These are phyloP conservation scores for Rhagophthalmus giganteus DNA, from an alignment of 2,888 invertebrate genomes.

Conservation along the genomic window DNA sequence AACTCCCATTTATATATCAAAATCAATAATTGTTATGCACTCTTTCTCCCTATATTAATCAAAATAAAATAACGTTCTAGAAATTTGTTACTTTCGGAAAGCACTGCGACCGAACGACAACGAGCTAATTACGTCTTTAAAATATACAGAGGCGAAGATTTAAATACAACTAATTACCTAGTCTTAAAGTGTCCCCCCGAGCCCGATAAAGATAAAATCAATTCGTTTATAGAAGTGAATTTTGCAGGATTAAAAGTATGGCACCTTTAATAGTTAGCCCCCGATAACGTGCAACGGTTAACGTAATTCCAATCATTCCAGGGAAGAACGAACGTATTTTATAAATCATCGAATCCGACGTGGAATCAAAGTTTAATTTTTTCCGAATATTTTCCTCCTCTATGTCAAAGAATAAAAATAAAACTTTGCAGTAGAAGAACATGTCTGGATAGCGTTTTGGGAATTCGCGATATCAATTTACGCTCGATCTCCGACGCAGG, in stretches of 20 bases:
- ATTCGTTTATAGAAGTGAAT: constrained; percentile 61
- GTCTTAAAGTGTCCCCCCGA: not conserved
- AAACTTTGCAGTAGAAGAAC: constrained; percentile 48
- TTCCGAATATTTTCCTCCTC: constrained; percentile 80
- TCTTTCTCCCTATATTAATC: too few relatives aligned
- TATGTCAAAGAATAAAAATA: constrained; percentile 73
- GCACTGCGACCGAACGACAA: constrained; percentile 55
- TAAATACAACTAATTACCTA: constrained; percentile 31
- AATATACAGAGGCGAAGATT: constrained; percentile 58
- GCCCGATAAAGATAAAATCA: constrained; percentile 42
- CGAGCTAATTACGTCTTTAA: constrained; percentile 61
- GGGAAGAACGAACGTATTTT: constrained; percentile 64
- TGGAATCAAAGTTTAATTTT: constrained; percentile 81
- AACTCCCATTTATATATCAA: too few relatives aligned
- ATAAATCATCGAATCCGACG: constrained; percentile 64
- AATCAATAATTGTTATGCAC: too few relatives aligned
- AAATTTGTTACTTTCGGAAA: constrained; percentile 68
- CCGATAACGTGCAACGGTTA: too few relatives aligned
- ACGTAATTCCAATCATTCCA: too few relatives aligned
- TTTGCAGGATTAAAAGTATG: constrained; percentile 65
- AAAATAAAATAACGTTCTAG: too few relatives aligned
- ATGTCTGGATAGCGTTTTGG: constrained; percentile 52
- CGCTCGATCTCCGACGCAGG: constrained; percentile 64
- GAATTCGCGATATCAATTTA: constrained; percentile 62
- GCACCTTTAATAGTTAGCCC: too few relatives aligned